These are phyloP conservation scores for Porites cylindrica DNA, from an alignment of 92 coral and sea anemone species.

Conservation along the genomic window DNA sequence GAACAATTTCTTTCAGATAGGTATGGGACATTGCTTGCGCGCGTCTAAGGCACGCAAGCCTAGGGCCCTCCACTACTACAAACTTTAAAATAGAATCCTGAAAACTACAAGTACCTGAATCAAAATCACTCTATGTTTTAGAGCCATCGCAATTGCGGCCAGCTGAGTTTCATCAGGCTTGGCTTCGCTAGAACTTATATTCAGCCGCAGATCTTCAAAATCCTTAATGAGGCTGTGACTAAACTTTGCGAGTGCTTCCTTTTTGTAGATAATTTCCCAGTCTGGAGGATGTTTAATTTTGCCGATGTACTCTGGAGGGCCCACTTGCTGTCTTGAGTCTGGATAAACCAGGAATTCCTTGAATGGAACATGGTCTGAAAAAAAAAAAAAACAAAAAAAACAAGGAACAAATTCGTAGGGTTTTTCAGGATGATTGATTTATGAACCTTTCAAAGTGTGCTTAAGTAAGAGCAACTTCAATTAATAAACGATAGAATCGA, in stretches of 20 bases:
- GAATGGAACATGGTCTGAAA: constrained; percentile 63
- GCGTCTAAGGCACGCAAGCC: too few species aligned
- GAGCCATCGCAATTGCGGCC: constrained; percentile 71
- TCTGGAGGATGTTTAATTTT: constrained; percentile 59
- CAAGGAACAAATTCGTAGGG: too few species aligned
- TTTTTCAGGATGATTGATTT: too few species aligned
- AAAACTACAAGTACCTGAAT: constrained; percentile 64
- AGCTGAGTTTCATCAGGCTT: constrained; percentile 79
- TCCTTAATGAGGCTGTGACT: constrained; percentile 43
- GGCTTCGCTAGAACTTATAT: background rate
- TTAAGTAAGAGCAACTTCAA: too few species aligned
- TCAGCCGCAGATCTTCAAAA: constrained; percentile 26
- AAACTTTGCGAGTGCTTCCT: background rate
- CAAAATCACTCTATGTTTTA: constrained; percentile 67
- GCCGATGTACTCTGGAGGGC: constrained; percentile 63
- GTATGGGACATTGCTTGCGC: too few species aligned
- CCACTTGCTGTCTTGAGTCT: background rate
- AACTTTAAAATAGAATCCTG: too few species aligned
- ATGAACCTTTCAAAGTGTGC: too few species aligned
- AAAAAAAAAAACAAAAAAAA: too few species aligned
- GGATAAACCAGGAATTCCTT: constrained; percentile 63
- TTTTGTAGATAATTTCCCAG: constrained; percentile 73
- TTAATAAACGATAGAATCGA: too few species aligned
- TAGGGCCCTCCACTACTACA: too few species aligned
- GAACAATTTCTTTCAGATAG: too few species aligned